These are phyloP conservation scores for Gadus chalcogrammus DNA, from an alignment of 2,113 vertebrate species.

Conservation along the genomic window DNA sequence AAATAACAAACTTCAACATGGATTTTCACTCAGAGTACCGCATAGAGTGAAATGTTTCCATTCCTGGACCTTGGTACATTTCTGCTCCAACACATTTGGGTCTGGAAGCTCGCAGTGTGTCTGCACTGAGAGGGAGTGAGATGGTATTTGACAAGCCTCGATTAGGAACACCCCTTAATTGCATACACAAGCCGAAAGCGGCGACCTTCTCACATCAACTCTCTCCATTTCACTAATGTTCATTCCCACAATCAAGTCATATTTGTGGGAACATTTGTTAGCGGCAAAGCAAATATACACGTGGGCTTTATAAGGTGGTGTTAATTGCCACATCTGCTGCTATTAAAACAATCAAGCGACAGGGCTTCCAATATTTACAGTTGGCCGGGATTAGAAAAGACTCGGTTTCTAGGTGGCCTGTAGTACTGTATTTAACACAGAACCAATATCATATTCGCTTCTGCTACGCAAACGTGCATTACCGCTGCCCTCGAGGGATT, in stretches of 20 bases:
- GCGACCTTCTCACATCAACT: slow-evolving; percentile 63
- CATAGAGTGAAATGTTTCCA: slow-evolving; percentile 43
- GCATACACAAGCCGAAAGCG: slow-evolving; percentile 67
- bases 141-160: slow-evolving; percentile 69
- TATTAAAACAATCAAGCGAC: slow-evolving; percentile 78
- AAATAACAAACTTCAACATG: slow-evolving; percentile 41
- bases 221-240: slow-evolving; percentile 64
- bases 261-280: slow-evolving; percentile 80
- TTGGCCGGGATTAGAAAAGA: slow-evolving; percentile 66
- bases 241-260: slow-evolving; percentile 74
- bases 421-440: slow-evolving; percentile 58
- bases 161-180: slow-evolving; percentile 70
- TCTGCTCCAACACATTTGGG: slow-evolving; percentile 36
- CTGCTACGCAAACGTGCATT: slow-evolving; percentile 67
- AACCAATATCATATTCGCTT: slow-evolving; percentile 71
- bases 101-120: slow-evolving; percentile 43
- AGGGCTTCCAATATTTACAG: slow-evolving; percentile 73
- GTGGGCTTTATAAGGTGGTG: slow-evolving; percentile 74
- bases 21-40: slow-evolving; percentile 13
- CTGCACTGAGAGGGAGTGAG: slow-evolving; percentile 49
- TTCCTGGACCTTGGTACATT: slow-evolving; percentile 23
- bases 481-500: slow-evolving; percentile 62
- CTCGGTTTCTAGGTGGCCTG: slow-evolving; percentile 68
- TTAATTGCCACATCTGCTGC: slow-evolving; percentile 81
- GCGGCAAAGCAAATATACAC: slow-evolving; percentile 78